Evolutionary conservation across 2,113 vertebrate species (phyloP).

Genomic region (Merops nubicus): DNA sequence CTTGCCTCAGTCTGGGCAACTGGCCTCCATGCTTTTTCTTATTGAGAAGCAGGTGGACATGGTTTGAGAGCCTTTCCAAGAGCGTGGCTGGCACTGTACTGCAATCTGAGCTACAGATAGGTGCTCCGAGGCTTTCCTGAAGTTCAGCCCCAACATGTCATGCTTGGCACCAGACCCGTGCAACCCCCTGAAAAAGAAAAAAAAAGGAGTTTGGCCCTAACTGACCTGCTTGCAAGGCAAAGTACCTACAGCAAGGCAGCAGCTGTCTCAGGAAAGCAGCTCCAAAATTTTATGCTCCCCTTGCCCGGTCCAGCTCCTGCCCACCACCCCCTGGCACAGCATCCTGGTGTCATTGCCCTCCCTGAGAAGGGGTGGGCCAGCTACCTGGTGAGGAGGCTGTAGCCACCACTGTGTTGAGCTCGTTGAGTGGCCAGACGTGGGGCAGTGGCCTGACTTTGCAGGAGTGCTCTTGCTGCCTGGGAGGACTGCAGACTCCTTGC

Average conservation of each 20-base stretch:
- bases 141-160: conserved; percentile 49
- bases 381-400: background rate
- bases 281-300: background rate
- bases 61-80: background rate
- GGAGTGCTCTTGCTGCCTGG: background rate
- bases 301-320: background rate
- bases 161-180: background rate
- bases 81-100: background rate
- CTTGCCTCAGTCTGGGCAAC: background rate
- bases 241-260: conserved; percentile 29
- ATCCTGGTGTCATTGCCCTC: background rate
- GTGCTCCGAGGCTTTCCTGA: conserved; percentile 45
- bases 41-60: background rate
- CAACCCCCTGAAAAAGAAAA: background rate
- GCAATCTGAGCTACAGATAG: background rate
- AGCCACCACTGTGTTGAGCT: background rate
- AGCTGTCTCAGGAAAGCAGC: background rate
- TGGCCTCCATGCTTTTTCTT: background rate
- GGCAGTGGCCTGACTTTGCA: fast-evolving
- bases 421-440: background rate
- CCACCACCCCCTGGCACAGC: background rate
- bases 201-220: conserved; percentile 17
- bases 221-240: conserved; percentile 27
- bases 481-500: background rate
- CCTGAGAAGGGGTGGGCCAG: background rate